Evolutionary conservation across 2,113 vertebrate species (phyloP), one percentile per base, ranked within the genome.

Genomic region (Urocolius indicus): DNA sequence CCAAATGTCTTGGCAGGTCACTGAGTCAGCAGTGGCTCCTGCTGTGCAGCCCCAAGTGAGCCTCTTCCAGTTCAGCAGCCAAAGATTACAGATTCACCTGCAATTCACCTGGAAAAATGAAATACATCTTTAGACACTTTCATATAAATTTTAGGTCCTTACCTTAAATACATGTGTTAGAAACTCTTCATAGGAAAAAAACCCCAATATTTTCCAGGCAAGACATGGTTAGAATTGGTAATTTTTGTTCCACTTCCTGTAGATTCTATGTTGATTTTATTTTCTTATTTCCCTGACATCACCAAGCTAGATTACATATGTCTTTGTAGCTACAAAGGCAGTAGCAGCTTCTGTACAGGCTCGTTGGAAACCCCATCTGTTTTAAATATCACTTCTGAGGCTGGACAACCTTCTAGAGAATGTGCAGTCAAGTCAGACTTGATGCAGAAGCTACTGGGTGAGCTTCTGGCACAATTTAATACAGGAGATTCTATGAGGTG

Each of bases 371-470:
- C 4, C 17, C 8, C 9, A 7, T 46, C 34, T 71, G 3, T 55
- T 74, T 34, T 17, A 63, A 62, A 30, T 30, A 22, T 43, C 10
- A 17, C 6, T 59, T 4, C 16, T 4, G 36, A 72, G 23, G 16
- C 18, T 43, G 19, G 61, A 55, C 38, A 72, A 2, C 41, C 26
- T 49, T 26, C 32, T 24, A n/a, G 38, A 63, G 51, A 38, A 23
- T 0, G 0, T 1, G 10, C 30, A 23, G 16, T 32, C 26, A 41
- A 66, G 6, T 63, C 57, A 69, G 72, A 63, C 30, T 10, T 9
- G 41, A 46, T 16, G 63, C 63, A 77, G 76, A 51, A 41, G 46
- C 15, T 36, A 30, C 24, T 4, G 2, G 8, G 1, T 22, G 49
- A 80, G 58, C 32, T 73, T 86, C 61, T 2, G 5, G 29, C 45